Percentiles rank a stretch among this genome's conserved stretches.
phyloP scores from a whole-genome alignment of 2,888 invertebrate species.

The Sceliomorpha sp. region DNA sequence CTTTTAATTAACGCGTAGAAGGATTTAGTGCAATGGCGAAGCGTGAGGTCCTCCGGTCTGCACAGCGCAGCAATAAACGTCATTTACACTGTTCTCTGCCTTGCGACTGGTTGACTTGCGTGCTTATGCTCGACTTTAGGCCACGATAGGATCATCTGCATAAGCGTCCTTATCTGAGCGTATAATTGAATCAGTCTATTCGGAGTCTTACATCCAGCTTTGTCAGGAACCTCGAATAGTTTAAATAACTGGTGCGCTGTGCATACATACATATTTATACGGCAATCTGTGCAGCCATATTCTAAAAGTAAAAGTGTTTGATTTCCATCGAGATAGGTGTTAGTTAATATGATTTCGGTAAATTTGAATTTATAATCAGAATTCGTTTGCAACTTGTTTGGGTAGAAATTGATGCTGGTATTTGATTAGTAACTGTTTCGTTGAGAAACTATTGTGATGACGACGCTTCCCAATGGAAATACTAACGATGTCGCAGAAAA shows the following conservation, averaged over 20 bases:
- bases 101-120: constrained; percentile 10
- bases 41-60: constrained; percentile 8
- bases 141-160: constrained; percentile 16
- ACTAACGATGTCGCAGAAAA: too few species aligned
- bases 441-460: too few species aligned
- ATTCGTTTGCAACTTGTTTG: too few species aligned
- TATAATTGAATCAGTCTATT: constrained; percentile 24
- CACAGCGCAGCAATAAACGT: constrained; percentile 9
- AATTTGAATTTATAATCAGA: too few species aligned
- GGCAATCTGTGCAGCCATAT: too few species aligned
- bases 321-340: too few species aligned
- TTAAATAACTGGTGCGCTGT: constrained; percentile 7
- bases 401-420: too few species aligned
- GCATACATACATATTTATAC: constrained; percentile 9
- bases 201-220: constrained; percentile 7
- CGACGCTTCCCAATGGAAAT: too few species aligned
- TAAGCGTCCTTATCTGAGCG: constrained; percentile 24
- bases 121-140: constrained; percentile 25
- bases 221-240: constrained; percentile 5
- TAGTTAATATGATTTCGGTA: too few species aligned
- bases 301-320: too few species aligned
- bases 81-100: constrained; percentile 9
- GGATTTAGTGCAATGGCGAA: constrained; percentile 13
- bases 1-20: constrained; percentile 14
- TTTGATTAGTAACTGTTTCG: too few species aligned